A percentile compares a stretch with the other conserved stretches of the same genome.
These are phyloP conservation scores for Misgurnus mizolepis DNA, from an alignment of 2,113 vertebrate species.

Conservation along the genomic window DNA sequence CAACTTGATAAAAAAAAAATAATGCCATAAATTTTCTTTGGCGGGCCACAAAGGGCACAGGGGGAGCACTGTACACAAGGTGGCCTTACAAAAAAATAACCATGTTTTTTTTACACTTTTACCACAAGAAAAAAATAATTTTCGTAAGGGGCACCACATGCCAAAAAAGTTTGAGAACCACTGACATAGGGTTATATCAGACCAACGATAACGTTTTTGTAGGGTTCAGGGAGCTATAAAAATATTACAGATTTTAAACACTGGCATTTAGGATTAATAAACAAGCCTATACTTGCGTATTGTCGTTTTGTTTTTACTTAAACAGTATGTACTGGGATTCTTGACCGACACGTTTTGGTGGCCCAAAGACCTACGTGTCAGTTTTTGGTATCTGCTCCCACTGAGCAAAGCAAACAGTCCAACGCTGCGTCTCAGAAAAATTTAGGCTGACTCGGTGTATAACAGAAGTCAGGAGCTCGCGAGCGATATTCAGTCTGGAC, in stretches of 20 bases:
- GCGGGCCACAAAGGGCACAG: too few species aligned
- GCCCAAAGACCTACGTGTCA: constrained; percentile 69
- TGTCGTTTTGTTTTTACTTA: background rate
- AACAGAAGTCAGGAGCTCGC: background rate
- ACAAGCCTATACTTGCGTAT: background rate
- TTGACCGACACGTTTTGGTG: constrained; percentile 39
- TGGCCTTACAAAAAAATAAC: too few species aligned
- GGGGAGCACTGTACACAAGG: too few species aligned
- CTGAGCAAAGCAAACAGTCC: constrained; percentile 27
- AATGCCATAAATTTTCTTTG: too few species aligned
- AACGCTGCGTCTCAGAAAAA: background rate
- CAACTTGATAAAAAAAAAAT: too few species aligned
- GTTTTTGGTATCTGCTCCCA: constrained; percentile 53
- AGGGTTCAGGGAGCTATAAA: background rate
- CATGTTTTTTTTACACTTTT: too few species aligned
- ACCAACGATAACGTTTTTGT: background rate
- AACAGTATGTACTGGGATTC: background rate
- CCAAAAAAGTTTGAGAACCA: too few species aligned
- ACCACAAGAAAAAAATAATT: too few species aligned
- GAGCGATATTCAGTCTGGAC: too few species aligned
- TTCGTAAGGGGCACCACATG: too few species aligned
- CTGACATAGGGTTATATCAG: background rate
- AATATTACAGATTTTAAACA: too few species aligned
- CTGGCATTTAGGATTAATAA: background rate
- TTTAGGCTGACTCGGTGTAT: too few species aligned